Conservation (phyloP, 2,888 invertebrate species). For the Pollenia angustigena region DNA sequence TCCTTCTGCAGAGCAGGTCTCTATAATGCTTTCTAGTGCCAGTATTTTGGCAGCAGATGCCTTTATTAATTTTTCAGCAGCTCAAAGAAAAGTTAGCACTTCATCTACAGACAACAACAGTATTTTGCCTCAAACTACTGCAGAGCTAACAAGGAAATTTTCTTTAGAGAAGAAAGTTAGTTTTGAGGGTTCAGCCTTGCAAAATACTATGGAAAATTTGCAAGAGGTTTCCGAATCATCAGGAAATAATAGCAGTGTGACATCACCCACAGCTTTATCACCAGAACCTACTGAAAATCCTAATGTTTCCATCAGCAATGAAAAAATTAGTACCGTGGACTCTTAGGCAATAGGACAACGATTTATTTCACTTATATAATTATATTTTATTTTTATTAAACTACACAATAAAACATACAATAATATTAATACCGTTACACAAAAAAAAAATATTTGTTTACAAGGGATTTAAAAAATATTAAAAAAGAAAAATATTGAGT, state of each 20-base stretch:
- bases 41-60: conserved; percentile 86
- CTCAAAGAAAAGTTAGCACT: conserved; percentile 79
- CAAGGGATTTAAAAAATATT: not conserved
- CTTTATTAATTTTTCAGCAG: conserved; percentile 80
- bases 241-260: conserved; percentile 61
- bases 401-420: conserved; percentile 61
- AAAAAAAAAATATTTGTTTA: conserved; percentile 4
- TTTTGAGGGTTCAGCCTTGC: conserved; percentile 72
- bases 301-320: not conserved
- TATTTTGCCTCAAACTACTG: conserved; percentile 56
- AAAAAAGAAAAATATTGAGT: too few species aligned
- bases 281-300: conserved; percentile 62
- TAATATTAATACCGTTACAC: conserved; percentile 57
- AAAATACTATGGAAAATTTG: conserved; percentile 73
- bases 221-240: conserved; percentile 74
- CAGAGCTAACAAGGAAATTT: conserved; percentile 48
- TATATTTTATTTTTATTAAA: conserved; percentile 56
- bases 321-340: not conserved
- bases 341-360: conserved; percentile 5
- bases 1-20: conserved; percentile 96
- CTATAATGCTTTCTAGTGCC: conserved; percentile 93
- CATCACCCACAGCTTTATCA: conserved; percentile 68
- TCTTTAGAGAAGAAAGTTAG: conserved; percentile 77
- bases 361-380: conserved; percentile 22
- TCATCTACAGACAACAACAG: conserved; percentile 76